A percentile compares a stretch with the other conserved stretches of the same genome.
Conservation (phyloP, 2,888 invertebrate species). For the Ditula angustiorana region DNA sequence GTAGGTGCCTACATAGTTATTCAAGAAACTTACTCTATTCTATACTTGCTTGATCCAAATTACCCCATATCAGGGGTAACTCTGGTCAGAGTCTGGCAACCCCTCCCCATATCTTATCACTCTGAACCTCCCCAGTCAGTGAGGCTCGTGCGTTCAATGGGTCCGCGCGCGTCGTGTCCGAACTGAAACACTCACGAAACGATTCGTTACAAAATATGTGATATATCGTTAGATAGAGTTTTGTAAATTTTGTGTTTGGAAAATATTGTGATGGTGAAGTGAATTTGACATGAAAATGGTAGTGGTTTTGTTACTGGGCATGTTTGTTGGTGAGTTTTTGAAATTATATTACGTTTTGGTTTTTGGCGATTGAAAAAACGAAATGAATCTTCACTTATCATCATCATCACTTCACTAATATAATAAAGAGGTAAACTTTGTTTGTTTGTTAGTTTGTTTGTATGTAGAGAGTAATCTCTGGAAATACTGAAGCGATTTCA, state of each 20-base stretch:
- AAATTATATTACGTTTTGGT: no score
- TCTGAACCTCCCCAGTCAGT: constrained; percentile 14
- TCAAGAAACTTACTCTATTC: no score
- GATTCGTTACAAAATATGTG: constrained; percentile 22
- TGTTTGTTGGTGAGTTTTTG: constrained; percentile 65
- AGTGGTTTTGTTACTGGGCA: constrained; percentile 59
- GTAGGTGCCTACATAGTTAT: no score
- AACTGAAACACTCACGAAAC: not conserved
- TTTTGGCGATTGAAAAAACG: not conserved
- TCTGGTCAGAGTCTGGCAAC: constrained; percentile 5
- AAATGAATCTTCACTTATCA: no score
- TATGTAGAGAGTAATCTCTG: no score
- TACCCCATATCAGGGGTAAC: not conserved
- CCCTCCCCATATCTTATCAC: constrained; percentile 29
- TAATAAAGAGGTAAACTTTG: no score
- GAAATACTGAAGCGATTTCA: no score
- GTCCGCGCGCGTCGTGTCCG: constrained; percentile 5
- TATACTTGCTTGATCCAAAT: no score
- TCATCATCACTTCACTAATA: no score
- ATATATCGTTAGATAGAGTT: constrained; percentile 3
- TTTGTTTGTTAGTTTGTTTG: no score
- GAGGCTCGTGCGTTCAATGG: not conserved
- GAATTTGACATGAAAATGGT: constrained; percentile 54
- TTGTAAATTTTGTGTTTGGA: constrained; percentile 11
- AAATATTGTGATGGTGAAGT: constrained; percentile 34